phyloP scores from a whole-genome alignment of 1,140 invertebrate species.

The Galleria mellonella region DNA sequence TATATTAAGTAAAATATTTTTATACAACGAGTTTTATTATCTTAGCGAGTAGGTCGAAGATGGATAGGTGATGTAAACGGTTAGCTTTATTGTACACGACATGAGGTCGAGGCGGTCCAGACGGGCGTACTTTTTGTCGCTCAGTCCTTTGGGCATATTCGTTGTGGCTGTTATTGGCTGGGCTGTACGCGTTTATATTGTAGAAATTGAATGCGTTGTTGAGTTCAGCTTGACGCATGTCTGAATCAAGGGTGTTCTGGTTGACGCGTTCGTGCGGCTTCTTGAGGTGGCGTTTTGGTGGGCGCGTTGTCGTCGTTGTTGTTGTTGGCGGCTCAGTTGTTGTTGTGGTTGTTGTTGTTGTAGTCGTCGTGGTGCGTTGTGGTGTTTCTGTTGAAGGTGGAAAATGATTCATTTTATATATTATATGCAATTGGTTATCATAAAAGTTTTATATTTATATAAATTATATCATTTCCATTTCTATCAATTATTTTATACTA shows the following conservation, averaged over 20 bases:
- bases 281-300: conserved; percentile 49
- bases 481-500: no score
- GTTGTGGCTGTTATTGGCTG: conserved; percentile 44
- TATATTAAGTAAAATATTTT: neutral
- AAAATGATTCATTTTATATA: neutral
- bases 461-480: no score
- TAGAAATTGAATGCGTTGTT: conserved; percentile 54
- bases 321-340: conserved; percentile 34
- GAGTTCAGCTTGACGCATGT: conserved; percentile 31
- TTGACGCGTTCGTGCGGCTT: conserved; percentile 40
- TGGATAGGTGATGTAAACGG: neutral
- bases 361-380: conserved; percentile 55
- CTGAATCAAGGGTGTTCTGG: conserved; percentile 50
- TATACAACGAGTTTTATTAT: conserved; percentile 17
- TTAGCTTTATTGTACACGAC: conserved; percentile 28
- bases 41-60: neutral
- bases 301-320: conserved; percentile 31
- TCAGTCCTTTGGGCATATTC: conserved; percentile 56
- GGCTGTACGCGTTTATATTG: conserved; percentile 33
- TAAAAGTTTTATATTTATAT: no score
- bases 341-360: conserved; percentile 53
- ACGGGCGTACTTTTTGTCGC: conserved; percentile 55
- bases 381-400: conserved; percentile 60
- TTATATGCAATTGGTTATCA: no score
- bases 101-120: conserved; percentile 45